These are phyloP conservation scores for Drymodes brunneopygia DNA, from an alignment of 2,113 vertebrate genomes.

Conservation along the genomic window DNA sequence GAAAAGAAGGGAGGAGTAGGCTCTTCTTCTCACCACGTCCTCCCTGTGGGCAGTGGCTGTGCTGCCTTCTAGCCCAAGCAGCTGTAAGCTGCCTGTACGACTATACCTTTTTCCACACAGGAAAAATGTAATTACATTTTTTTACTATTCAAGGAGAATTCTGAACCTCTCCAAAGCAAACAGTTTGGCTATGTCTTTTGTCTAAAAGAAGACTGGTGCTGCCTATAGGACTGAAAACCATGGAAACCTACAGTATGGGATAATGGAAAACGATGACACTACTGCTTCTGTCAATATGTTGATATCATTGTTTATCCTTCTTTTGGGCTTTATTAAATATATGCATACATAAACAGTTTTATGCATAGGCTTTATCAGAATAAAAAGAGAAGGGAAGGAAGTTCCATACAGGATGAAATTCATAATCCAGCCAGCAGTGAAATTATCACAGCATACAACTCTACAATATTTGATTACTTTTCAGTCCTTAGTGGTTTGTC, in stretches of 20 bases:
- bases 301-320: not conserved
- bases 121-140: not conserved
- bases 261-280: not conserved
- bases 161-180: not conserved
- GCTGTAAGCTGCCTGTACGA: constrained; percentile 26
- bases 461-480: not conserved
- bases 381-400: not conserved
- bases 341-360: not conserved
- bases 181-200: not conserved
- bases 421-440: not conserved
- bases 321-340: not conserved
- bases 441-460: not conserved
- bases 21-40: constrained; percentile 31
- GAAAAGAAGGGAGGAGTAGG: constrained; percentile 71
- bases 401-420: not conserved
- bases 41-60: not conserved
- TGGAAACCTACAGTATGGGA: not conserved
- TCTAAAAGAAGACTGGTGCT: not conserved
- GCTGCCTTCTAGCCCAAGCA: constrained; percentile 61
- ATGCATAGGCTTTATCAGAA: not conserved
- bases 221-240: not conserved
- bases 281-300: not conserved
- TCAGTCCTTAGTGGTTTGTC: not conserved
- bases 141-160: not conserved
- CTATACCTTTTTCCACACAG: constrained; percentile 28